Percentiles rank a stretch among this genome's conserved stretches.
Evolutionary conservation across 2,797 vertebrate species (phyloP).

Genomic region (Xerus rutilus): DNA sequence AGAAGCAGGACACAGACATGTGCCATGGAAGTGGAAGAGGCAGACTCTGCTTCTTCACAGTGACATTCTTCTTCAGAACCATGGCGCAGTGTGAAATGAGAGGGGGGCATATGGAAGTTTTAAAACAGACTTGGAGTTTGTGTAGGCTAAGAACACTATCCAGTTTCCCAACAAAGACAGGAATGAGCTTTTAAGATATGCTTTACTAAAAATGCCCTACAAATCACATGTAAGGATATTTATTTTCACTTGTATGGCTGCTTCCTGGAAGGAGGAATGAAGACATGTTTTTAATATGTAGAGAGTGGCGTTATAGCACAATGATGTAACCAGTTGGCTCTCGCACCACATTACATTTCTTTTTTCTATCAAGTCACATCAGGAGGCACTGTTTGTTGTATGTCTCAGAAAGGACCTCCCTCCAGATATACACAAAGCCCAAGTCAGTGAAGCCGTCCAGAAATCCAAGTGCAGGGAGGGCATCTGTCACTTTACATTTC

Average conservation of each 20-base stretch:
- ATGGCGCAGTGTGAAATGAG: neutral
- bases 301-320: constrained; percentile 53
- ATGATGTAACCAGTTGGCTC: constrained; percentile 76
- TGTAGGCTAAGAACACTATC: neutral
- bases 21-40: rapidly evolving
- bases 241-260: constrained; percentile 35
- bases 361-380: constrained; percentile 63
- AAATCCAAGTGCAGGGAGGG: neutral
- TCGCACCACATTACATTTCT: constrained; percentile 19
- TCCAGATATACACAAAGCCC: constrained; percentile 68
- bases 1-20: rapidly evolving
- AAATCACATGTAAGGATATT: neutral
- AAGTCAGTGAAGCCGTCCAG: neutral
- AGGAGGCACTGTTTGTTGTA: constrained; percentile 54
- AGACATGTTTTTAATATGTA: constrained; percentile 67
- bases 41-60: neutral
- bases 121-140: constrained; percentile 44
- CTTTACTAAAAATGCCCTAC: constrained; percentile 48
- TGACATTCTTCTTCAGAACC: neutral
- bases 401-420: constrained; percentile 62
- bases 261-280: constrained; percentile 34
- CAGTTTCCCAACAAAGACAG: constrained; percentile 32
- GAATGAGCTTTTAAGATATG: constrained; percentile 54
- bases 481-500: constrained; percentile 63
- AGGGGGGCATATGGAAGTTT: neutral